Base-by-base conservation (phyloP, 1,140 invertebrate genomes). In the Zaprionus tsacasi region DNA sequence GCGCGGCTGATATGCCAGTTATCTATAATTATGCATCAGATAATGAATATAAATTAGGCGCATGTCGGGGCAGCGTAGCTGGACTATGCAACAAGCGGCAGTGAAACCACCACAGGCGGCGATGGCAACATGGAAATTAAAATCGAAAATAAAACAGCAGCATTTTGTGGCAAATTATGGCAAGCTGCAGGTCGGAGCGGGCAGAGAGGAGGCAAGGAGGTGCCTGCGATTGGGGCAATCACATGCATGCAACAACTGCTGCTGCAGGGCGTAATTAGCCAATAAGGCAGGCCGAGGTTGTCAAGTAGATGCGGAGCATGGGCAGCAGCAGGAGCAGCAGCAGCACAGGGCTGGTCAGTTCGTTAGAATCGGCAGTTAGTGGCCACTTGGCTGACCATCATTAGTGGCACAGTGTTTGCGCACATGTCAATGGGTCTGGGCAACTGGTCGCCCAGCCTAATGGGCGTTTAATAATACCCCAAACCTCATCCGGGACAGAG, bases 261-360 rank as follows among this genome's bases (percentile, higher is more conserved):
- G 82, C 83, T 89, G 78, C 81, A 88, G 85, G 85, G 85, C 85
- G 78, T 88, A 88, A 88, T 88, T 88, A 88, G 86, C 81, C 83
- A 89, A 82, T 88, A 87, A 87, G 77, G 70, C 82, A 58, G 67
- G 65, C 66, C 70, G 56, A 55, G 73, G 50, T 60, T 60, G 58
- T 52, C 50, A 33, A 15, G 21, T 33, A 17, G 25, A 25, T 12
- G 63, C 50, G 54, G 10, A 38, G 15, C 48, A 38, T 38, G 6
- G 30, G n/a, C 36, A 50, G 30, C 21, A 5, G 10, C 45, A 30
- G 30, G 15, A 33, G 6, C 38, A 36, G 43, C 6, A 35, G 25
- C 27, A 12, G 25, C 21, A 17, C 35, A 27, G 48, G 54, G 25
- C 50, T 48, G 45, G 45, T 11, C 55, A 79, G 78, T 70, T 81